Evolutionary conservation across 2,113 vertebrate species (phyloP).

Genomic region (Sinosuthora webbiana): DNA sequence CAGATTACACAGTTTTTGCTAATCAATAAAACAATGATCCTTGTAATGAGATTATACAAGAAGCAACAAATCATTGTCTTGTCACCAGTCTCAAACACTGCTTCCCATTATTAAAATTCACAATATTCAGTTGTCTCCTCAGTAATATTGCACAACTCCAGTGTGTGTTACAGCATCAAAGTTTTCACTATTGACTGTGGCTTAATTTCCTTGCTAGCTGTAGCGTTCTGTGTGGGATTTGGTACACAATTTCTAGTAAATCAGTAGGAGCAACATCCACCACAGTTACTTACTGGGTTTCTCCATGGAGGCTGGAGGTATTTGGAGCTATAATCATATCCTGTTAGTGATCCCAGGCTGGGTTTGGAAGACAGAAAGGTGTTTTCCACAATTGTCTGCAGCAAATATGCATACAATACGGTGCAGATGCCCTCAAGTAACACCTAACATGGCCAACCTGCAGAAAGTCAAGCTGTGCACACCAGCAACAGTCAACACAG

Average conservation of each 20-base stretch:
- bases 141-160: background rate
- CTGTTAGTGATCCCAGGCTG: background rate
- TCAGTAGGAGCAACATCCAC: background rate
- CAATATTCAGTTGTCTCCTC: background rate
- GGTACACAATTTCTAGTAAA: background rate
- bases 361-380: background rate
- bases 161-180: background rate
- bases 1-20: background rate
- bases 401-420: background rate
- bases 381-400: background rate
- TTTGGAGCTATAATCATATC: background rate
- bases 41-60: background rate
- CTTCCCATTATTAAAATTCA: background rate
- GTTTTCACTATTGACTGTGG: accelerated
- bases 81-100: background rate
- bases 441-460: accelerated
- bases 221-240: background rate
- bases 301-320: accelerated
- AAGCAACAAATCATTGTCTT: background rate
- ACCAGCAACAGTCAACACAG: background rate
- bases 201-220: background rate
- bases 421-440: background rate
- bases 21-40: conserved; percentile 5
- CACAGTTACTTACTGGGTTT: background rate
- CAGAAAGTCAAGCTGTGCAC: background rate